Conservation (phyloP, 2,797 vertebrate species). For the Novumbra hubbsi region DNA sequence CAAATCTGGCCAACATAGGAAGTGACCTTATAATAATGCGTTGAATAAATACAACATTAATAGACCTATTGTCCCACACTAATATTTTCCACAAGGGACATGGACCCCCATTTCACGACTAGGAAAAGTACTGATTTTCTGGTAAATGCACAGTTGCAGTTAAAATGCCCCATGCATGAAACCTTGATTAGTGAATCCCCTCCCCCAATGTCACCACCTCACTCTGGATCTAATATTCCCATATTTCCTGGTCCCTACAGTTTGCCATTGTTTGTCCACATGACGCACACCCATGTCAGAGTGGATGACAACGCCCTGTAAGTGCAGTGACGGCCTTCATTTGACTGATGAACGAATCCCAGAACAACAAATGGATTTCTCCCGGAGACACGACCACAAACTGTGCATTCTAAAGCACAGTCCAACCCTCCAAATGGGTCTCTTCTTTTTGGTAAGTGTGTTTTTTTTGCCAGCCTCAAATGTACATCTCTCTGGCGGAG, state of each 20-base stretch:
- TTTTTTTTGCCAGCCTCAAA: background rate
- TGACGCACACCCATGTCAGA: background rate
- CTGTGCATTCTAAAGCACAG: background rate
- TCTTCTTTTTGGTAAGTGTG: background rate
- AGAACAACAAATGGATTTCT: background rate
- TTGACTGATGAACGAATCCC: background rate
- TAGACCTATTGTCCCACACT: background rate
- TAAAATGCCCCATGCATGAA: background rate
- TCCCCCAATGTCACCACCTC: background rate
- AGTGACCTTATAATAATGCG: constrained; percentile 22
- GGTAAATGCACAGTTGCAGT: background rate
- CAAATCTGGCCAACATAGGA: constrained; percentile 24
- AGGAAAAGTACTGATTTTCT: background rate
- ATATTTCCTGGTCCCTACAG: background rate
- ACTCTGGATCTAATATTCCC: background rate
- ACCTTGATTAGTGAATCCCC: background rate
- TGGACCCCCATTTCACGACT: too few relatives aligned
- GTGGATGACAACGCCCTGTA: background rate
- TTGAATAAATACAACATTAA: constrained; percentile 8
- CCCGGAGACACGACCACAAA: background rate
- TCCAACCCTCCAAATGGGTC: background rate
- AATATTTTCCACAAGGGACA: background rate
- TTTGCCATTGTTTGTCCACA: background rate
- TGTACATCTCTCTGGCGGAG: background rate
- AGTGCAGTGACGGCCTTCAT: background rate